Percentiles rank a stretch among this genome's conserved stretches.
Evolutionary conservation across 1,140 invertebrate species (phyloP).

Genomic region (Anthonomus grandis): DNA sequence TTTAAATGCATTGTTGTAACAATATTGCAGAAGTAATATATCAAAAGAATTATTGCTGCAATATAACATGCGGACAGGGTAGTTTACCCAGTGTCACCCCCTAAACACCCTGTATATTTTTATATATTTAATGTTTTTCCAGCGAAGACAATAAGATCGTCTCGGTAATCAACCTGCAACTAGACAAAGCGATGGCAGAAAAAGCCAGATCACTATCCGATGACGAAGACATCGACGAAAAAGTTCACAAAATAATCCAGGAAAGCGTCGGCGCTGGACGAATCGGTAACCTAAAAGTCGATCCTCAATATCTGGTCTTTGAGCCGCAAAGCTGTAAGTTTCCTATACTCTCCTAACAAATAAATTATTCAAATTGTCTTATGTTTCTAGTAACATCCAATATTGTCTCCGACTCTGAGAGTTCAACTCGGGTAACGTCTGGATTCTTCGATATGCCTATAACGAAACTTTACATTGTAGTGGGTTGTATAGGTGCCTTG

Average conservation of each 20-base stretch:
- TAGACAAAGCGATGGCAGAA: conserved; percentile 62
- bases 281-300: conserved; percentile 73
- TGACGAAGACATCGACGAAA: conserved; percentile 48
- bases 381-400: conserved; percentile 47
- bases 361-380: not conserved
- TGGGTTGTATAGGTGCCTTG: conserved; percentile 76
- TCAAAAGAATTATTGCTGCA: no score
- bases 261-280: conserved; percentile 67
- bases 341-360: not conserved
- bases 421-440: conserved; percentile 29
- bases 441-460: conserved; percentile 59
- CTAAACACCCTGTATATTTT: conserved; percentile 4
- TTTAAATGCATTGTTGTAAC: no score
- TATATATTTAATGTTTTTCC: conserved; percentile 37
- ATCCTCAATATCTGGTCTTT: conserved; percentile 71
- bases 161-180: conserved; percentile 62
- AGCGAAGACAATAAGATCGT: conserved; percentile 60
- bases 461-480: conserved; percentile 76
- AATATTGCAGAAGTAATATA: no score
- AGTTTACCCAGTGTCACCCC: no score
- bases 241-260: conserved; percentile 54
- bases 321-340: conserved; percentile 61
- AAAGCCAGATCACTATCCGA: conserved; percentile 55
- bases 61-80: no score
- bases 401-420: conserved; percentile 37